Evolutionary conservation across 2,888 invertebrate genomes (phyloP), one percentile per base, ranked within the genome.

Genomic region (Ophion costatus): DNA sequence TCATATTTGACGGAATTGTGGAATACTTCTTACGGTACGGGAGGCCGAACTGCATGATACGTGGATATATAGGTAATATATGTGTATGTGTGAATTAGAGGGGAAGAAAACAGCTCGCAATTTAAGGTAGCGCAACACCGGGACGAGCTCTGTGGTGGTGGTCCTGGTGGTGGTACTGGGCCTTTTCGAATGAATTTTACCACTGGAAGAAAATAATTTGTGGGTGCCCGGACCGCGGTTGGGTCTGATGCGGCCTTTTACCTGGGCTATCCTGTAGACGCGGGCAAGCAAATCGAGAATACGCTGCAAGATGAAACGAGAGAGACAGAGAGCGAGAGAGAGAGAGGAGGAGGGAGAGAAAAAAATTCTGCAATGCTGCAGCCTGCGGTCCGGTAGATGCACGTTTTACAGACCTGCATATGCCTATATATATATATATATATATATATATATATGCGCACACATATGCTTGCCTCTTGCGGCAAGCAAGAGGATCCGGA

Each of bases 151-250:
- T 59, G 69, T 64, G 87, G 73, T 66, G 76, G 76, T 73, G 73
- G 76, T 38, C 22, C 57, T 38, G 56, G 69, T 56, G 79, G 20
- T n/a, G 24, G 56, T 14, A 9, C 73, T 51, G 51, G 51, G 51
- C 85, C 86, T 87, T 83, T n/a, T 82, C 80, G 89, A 88, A 90
- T 88, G 90, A 91, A 89, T 89, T 89, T 87, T 85, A 86, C 80
- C 88, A 83, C 87, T 86, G 82, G 90, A 89, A 90, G 90, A 90
- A 92, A 92, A 92, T 92, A 91, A 92, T 92, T 91, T 92, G 92
- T 91, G 91, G 91, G 91, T 90, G 90, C 91, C 89, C 90, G 88
- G 88, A 77, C 51, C 33, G 75, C 88, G 85, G 89, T 88, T 88
- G 87, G 88, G 91, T 90, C 89, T 90, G 83, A 84, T 80, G 92